These are phyloP conservation scores for Contarinia nasturtii DNA, from an alignment of 1,140 invertebrate species.

Conservation along the genomic window DNA sequence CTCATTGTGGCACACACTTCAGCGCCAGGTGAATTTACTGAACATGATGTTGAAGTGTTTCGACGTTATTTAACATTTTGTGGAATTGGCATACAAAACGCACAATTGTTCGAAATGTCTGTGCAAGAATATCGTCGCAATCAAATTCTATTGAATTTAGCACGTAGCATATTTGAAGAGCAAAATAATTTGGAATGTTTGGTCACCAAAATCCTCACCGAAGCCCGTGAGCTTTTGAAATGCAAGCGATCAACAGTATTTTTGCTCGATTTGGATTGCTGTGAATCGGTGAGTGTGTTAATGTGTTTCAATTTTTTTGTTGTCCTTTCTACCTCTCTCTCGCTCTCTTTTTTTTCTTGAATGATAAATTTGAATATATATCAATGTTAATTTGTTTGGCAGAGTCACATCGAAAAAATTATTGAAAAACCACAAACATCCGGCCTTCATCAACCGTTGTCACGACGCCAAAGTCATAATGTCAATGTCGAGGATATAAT, in stretches of 20 bases:
- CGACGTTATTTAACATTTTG: conserved; percentile 85
- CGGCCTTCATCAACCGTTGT: conserved; percentile 34
- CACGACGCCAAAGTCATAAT: conserved; percentile 48
- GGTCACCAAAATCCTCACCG: conserved; percentile 91
- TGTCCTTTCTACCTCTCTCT: neutral
- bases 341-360: neutral
- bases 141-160: conserved; percentile 75
- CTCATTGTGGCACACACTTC: too few relatives aligned
- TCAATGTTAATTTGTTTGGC: neutral
- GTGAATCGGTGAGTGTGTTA: conserved; percentile 53
- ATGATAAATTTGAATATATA: neutral
- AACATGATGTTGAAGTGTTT: conserved; percentile 74
- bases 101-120: conserved; percentile 87
- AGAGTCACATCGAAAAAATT: conserved; percentile 69
- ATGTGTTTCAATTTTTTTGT: conserved; percentile 7
- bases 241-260: conserved; percentile 85
- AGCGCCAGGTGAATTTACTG: conserved; percentile 64
- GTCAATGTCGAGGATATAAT: conserved; percentile 48
- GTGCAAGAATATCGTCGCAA: conserved; percentile 84
- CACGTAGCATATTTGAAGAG: conserved; percentile 78
- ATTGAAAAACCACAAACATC: conserved; percentile 47
- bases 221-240: conserved; percentile 78
- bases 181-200: conserved; percentile 84
- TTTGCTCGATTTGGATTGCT: conserved; percentile 65
- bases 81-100: conserved; percentile 93